Conservation (phyloP, 2,113 vertebrate species). For the Sylvilagus bachmani region DNA sequence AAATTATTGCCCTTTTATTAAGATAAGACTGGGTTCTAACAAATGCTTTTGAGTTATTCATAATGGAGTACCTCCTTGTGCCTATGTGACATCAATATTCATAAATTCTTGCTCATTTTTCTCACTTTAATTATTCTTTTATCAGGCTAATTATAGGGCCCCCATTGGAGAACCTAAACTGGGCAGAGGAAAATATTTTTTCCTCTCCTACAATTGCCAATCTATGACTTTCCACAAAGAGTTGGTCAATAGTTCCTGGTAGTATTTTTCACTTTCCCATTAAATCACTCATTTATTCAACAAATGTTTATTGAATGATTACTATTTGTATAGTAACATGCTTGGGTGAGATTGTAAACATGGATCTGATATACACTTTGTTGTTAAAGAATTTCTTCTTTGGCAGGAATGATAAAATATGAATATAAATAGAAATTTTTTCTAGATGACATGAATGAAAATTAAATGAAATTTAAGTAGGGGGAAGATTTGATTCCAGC, state of each 20-base stretch:
- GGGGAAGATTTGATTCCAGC: not conserved
- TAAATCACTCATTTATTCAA: not conserved
- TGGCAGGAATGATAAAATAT: not conserved
- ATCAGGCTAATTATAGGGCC: not conserved
- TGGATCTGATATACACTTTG: not conserved
- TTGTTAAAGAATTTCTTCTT: conserved; percentile 1
- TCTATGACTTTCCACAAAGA: not conserved
- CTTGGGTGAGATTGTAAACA: not conserved
- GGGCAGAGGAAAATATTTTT: not conserved
- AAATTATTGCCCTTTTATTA: not conserved
- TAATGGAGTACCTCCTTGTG: not conserved
- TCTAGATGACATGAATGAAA: not conserved
- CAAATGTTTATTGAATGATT: conserved; percentile 13
- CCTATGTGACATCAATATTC: not conserved
- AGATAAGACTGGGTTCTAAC: not conserved
- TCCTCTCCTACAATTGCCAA: not conserved
- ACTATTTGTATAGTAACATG: not conserved
- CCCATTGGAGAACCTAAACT: not conserved
- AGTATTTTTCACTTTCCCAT: not conserved
- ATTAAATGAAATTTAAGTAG: not conserved
- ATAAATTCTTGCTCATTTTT: not conserved
- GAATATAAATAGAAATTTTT: not conserved
- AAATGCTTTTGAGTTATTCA: not conserved
- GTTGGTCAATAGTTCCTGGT: not conserved
- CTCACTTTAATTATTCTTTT: not conserved